A percentile compares a stretch with the other conserved stretches of the same genome.
These are phyloP conservation scores for Steatornis caripensis DNA, from an alignment of 2,113 vertebrate genomes.

Conservation along the genomic window DNA sequence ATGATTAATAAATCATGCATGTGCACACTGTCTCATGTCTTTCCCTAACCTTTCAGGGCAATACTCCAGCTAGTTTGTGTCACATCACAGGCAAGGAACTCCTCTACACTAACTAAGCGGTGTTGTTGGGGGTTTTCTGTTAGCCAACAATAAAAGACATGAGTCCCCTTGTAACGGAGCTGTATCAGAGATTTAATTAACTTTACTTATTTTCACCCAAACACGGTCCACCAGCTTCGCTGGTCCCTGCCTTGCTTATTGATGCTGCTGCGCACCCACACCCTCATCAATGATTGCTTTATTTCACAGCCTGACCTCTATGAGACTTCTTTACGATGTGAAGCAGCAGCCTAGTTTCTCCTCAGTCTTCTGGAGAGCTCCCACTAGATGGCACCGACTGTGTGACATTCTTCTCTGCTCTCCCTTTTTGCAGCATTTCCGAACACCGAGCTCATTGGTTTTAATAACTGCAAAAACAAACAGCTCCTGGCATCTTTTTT, in stretches of 20 bases:
- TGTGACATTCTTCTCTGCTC: background rate
- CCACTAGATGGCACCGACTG: constrained; percentile 62
- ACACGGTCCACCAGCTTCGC: background rate
- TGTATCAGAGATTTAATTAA: background rate
- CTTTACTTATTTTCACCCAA: background rate
- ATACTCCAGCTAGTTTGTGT: background rate
- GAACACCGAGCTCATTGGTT: constrained; percentile 23
- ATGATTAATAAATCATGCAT: background rate
- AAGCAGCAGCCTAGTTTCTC: background rate
- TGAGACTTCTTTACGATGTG: too few species aligned
- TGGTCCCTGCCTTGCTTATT: background rate
- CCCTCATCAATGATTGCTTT: background rate
- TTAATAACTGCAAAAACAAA: constrained; percentile 19
- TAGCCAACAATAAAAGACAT: background rate
- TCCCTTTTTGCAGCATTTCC: background rate
- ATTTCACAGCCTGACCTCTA: background rate
- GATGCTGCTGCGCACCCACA: background rate
- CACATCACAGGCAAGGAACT: background rate
- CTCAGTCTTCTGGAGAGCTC: background rate
- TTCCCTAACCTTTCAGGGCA: background rate
- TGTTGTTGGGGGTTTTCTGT: background rate
- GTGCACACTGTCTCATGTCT: background rate
- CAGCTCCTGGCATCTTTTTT: background rate
- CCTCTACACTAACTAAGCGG: background rate
- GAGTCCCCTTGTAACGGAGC: background rate